Evolutionary conservation across 2,797 vertebrate species (phyloP), one percentile per base, ranked within the genome.

Genomic region (Cossypha caffra): DNA sequence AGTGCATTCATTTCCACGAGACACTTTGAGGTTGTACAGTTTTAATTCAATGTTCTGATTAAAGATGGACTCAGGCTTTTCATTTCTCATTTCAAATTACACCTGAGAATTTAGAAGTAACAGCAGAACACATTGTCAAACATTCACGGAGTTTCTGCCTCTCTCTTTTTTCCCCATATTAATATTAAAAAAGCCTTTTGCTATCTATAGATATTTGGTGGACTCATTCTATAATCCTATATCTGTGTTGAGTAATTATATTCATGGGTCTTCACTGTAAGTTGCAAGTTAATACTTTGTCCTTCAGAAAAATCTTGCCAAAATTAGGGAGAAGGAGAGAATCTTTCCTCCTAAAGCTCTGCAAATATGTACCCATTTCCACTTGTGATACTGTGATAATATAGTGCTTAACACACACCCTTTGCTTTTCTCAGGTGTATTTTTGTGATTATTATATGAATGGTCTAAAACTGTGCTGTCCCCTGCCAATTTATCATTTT

Each of bases 161-260:
- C 13, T 58, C 10, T n/a, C 9, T 29, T 43, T 64, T 12, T 0
- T 0, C 9, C 7, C 28, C 1, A 7, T 40, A 25, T 43, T 51
- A 19, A 35, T 54, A 28, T 66, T 58, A 10, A 69, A 69, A 64
- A 81, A 74, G 3, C 10, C 4, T 78, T 69, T 28, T 37, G 26
- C 8, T 59, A 11, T 24, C n/a, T 67, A 9, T 66, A 66, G 19
- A 5, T 93, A 40, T 50, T 80, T 67, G 21, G 29, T 38, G 18
- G 18, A 4, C 31, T 90, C 14, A 13, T 29, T 45, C 33, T 51
- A 6, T 64, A 84, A 74, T 68, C 35, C 26, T 48, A 0, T 37
- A 21, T 74, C 25, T 71, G 12, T n/a, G 45, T 1, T 26, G 26
- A 76, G 17, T 42, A 18, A 72, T 74, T 81, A 38, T 15, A 16